These are phyloP conservation scores for Melanotaenia maccullochi DNA, from an alignment of 2,797 vertebrate genomes.

Conservation along the genomic window DNA sequence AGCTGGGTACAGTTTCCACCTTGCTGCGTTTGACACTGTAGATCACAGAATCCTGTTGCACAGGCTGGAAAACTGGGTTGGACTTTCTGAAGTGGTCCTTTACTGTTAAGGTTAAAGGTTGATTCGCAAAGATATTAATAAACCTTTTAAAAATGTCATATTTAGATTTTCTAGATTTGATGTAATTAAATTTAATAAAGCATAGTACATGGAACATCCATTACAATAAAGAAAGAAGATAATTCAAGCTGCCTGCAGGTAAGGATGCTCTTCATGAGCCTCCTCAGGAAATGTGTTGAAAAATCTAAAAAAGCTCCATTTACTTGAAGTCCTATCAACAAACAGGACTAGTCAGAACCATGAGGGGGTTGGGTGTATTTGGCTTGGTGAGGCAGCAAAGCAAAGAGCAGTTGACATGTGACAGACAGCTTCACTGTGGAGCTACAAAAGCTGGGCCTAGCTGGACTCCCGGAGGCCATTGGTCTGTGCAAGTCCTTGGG, in stretches of 20 bases:
- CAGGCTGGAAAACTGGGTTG: no score
- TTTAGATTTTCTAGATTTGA: not conserved
- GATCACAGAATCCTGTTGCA: no score
- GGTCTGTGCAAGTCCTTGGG: conserved; percentile 51
- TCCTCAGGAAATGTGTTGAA: not conserved
- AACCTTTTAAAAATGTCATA: not conserved
- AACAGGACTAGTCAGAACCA: conserved; percentile 48
- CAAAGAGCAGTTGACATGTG: conserved; percentile 38
- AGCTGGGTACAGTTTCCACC: not conserved
- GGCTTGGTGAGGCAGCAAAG: conserved; percentile 46
- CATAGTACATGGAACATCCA: not conserved
- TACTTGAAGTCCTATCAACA: conserved; percentile 27
- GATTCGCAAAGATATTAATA: not conserved
- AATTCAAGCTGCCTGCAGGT: not conserved
- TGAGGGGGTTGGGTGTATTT: conserved; percentile 33
- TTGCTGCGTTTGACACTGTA: no score
- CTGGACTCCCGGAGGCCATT: conserved; percentile 35
- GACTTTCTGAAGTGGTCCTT: no score
- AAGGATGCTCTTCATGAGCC: not conserved
- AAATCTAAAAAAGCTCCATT: conserved; percentile 22
- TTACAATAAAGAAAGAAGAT: not conserved
- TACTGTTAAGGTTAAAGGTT: no score
- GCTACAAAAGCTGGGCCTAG: conserved; percentile 38
- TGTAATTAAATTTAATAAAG: not conserved
- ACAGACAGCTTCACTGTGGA: conserved; percentile 67